These are phyloP conservation scores for Phyllotreta cruciferae DNA, from an alignment of 2,888 invertebrate genomes.

Conservation along the genomic window DNA sequence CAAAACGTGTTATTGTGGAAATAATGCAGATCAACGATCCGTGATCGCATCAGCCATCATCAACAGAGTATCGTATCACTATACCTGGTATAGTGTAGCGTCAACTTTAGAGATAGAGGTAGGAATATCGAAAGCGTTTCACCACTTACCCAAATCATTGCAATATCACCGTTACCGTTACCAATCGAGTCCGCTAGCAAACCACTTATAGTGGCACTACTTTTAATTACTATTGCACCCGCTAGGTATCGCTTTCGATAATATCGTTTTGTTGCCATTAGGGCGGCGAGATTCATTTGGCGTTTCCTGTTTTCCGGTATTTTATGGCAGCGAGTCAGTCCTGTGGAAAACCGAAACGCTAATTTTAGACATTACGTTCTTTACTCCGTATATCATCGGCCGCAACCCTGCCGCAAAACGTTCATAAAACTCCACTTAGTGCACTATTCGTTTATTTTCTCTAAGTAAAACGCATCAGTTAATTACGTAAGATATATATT, in stretches of 20 bases:
- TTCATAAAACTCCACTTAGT: too few relatives aligned
- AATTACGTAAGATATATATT: too few relatives aligned
- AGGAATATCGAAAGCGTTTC: neutral
- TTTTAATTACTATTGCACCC: conserved; percentile 43
- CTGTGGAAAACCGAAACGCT: conserved; percentile 12
- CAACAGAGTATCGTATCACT: conserved; percentile 15
- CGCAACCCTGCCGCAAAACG: too few relatives aligned
- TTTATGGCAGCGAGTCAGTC: conserved; percentile 24
- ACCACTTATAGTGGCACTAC: conserved; percentile 43
- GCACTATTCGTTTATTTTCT: too few relatives aligned
- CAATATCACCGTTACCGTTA: conserved; percentile 1
- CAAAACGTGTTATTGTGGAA: conserved; percentile 51
- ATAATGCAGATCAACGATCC: conserved; percentile 48
- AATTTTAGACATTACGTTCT: conserved; percentile 7
- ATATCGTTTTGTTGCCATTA: conserved; percentile 31
- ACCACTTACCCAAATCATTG: neutral
- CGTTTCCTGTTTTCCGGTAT: conserved; percentile 28
- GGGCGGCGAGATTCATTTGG: conserved; percentile 30
- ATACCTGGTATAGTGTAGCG: too few relatives aligned
- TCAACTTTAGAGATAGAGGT: neutral
- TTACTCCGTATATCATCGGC: too few relatives aligned
- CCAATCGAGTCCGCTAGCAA: conserved; percentile 38
- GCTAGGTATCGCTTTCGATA: conserved; percentile 35
- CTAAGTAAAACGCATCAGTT: too few relatives aligned
- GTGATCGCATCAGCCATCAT: conserved; percentile 43